A percentile compares a stretch with the other conserved stretches of the same genome.
Evolutionary conservation across 2,888 invertebrate genomes (phyloP).

Genomic region (Willowsia nigromaculata): DNA sequence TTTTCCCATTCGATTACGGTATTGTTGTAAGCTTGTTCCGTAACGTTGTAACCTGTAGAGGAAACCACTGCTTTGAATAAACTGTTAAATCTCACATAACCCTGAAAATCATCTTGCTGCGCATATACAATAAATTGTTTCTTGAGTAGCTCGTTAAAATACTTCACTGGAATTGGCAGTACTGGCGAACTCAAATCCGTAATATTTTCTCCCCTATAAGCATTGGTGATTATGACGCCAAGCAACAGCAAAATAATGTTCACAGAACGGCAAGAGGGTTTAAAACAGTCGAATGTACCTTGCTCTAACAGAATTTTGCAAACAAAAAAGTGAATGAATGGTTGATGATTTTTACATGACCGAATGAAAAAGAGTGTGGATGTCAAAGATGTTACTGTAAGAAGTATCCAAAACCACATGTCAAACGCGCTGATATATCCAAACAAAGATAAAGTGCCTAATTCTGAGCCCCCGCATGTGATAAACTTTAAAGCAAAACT

Average conservation of each 20-base stretch:
- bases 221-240: not conserved
- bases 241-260: not conserved
- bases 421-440: not conserved
- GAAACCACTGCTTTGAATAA: no score
- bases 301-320: not conserved
- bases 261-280: no score
- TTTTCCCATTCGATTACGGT: no score
- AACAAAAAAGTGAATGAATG: not conserved
- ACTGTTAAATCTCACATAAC: no score
- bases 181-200: not conserved
- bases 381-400: not conserved
- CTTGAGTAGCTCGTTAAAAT: not conserved
- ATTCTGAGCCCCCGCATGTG: not conserved
- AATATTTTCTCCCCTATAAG: not conserved
- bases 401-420: not conserved
- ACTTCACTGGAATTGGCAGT: not conserved
- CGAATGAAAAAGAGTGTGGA: not conserved
- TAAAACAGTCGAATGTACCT: not conserved
- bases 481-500: not conserved
- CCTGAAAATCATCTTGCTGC: not conserved
- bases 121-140: not conserved
- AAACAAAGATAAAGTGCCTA: not conserved
- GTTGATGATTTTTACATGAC: not conserved
- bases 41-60: no score
- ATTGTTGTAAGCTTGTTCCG: no score